Percentiles rank a stretch among this genome's conserved stretches.
Conservation (phyloP, 2,797 vertebrate species). For the Peromyscus melanophrys region DNA sequence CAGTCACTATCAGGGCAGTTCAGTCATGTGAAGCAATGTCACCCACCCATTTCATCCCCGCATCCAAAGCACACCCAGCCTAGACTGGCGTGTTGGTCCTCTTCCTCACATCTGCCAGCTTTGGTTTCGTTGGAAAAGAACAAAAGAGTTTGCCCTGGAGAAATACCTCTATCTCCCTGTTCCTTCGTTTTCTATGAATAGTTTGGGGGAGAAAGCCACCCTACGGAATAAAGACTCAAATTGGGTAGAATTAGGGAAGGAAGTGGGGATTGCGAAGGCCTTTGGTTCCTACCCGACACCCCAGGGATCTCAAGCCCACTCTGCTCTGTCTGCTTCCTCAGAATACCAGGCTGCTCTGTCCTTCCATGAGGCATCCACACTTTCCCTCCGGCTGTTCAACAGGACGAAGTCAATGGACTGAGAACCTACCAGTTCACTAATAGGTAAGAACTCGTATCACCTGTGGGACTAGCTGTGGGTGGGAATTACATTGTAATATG, state of each 20-base stretch:
- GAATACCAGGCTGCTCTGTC: background rate
- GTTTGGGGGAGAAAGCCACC: background rate
- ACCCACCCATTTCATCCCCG: background rate
- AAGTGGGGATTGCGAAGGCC: background rate
- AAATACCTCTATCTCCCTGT: background rate
- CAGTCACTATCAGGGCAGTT: background rate
- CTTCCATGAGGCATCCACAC: background rate
- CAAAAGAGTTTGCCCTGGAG: background rate
- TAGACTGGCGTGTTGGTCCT: background rate
- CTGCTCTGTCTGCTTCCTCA: background rate
- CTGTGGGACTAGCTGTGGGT: too few species aligned
- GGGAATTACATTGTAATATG: background rate
- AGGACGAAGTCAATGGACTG: background rate
- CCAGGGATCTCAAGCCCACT: too few species aligned
- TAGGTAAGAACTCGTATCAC: background rate
- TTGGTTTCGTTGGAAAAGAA: background rate
- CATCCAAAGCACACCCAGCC: background rate
- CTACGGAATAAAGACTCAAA: background rate
- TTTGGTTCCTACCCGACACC: accelerated
- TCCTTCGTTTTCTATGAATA: background rate
- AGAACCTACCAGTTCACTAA: background rate
- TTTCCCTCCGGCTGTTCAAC: background rate
- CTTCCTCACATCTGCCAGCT: background rate
- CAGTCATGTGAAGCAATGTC: background rate
- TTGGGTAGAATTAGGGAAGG: background rate